phyloP scores from a whole-genome alignment of 2,797 vertebrate genomes.

The Trematomus bernacchii region DNA sequence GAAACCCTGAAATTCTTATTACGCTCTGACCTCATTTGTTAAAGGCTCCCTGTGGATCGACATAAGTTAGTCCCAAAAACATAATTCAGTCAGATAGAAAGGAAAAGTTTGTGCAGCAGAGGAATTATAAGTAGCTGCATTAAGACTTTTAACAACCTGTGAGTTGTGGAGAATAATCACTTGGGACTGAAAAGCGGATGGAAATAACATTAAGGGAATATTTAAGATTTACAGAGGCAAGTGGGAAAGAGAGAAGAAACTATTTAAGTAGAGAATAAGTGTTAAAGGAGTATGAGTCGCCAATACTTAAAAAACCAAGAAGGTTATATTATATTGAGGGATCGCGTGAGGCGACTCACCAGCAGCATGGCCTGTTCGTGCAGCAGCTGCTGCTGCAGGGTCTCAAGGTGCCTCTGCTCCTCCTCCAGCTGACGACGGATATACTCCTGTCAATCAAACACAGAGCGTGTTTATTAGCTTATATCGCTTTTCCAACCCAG shows the following conservation, averaged over 20 bases:
- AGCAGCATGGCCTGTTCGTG: slow-evolving; percentile 99
- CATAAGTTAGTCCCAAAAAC: slow-evolving; percentile 30
- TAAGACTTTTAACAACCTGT: slow-evolving; percentile 29
- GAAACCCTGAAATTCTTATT: slow-evolving; percentile 35
- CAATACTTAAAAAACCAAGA: no score
- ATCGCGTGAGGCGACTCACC: slow-evolving; percentile 83
- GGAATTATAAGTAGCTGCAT: slow-evolving; percentile 27
- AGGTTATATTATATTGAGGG: no score
- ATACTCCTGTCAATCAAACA: slow-evolving; percentile 93
- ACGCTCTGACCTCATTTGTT: slow-evolving; percentile 21
- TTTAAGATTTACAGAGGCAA: background rate
- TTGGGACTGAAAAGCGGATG: slow-evolving; percentile 15
- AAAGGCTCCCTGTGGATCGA: slow-evolving; percentile 46
- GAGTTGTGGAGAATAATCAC: slow-evolving; percentile 23
- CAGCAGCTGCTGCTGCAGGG: slow-evolving; percentile 98
- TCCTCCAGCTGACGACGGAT: slow-evolving; percentile 99
- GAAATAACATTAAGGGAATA: slow-evolving; percentile 27
- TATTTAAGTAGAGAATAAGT: background rate
- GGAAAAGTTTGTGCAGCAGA: slow-evolving; percentile 31
- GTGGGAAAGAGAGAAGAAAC: background rate
- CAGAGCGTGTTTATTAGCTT: background rate
- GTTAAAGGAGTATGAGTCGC: no score
- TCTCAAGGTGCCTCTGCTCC: slow-evolving; percentile 98
- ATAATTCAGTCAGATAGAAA: slow-evolving; percentile 1
- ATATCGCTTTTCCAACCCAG: no score